Base-by-base conservation (phyloP, 1,140 invertebrate genomes). In the Drosophila subpulchrella region DNA sequence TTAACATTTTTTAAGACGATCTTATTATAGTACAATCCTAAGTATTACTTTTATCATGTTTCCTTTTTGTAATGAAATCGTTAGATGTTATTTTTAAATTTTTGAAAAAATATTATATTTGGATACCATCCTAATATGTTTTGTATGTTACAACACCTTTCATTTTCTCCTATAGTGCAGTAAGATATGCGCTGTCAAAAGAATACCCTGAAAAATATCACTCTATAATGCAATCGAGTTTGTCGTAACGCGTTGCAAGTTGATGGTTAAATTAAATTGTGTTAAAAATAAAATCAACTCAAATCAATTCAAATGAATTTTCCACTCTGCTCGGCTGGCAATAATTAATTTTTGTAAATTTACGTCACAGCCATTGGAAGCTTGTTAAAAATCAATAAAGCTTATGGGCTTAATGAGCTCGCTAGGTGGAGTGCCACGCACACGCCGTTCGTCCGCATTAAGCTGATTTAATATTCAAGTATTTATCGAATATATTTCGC, bases 301-400 rank as follows among this genome's bases (percentile, higher is more conserved):
- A 78, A 70, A 75, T 74, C 76, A 78, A 82, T 72, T 75, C 59
- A 63, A 61, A 75, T 75, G 58, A 48, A 75, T 55, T 62, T 74
- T 75, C 73, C 58, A 47, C 53, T 46, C 50, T 20, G 38, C 36
- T 57, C 51, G 39, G 13, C 51, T 36, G 65, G 56, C 56, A 70
- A 71, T 78, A 78, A 78, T 78, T 78, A 78, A 78, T 78, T 78
- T 78, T 72, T 72, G 51, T 78, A 78, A 71, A 78, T 78, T 56
- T 42, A 47, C 65, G 66, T 60, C 56, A 39, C 36, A 13, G 46
- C 46, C 57, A 60, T 50, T 71, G 83, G 20, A 15, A 50, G 75
- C 80, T 78, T 74, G 78, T 76, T 77, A 59, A 67, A 84, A 85
- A 77, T 85, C 66, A 84, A 85, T 85, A 73, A 80, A 74, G 73